Evolutionary conservation across 2,797 vertebrate species (phyloP).

Genomic region (Lacerta agilis): DNA sequence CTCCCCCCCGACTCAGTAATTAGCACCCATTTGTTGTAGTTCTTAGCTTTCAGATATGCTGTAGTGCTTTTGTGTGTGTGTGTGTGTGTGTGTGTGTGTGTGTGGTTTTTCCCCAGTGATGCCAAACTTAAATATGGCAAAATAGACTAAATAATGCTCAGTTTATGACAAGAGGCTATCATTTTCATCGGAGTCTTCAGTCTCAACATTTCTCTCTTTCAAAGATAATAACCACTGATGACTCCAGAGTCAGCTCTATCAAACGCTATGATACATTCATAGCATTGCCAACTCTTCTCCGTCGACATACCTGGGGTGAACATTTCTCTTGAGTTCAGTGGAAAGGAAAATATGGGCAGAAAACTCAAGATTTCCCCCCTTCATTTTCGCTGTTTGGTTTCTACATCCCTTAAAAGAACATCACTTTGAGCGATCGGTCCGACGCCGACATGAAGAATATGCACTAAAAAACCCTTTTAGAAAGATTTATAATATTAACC

Average conservation of each 20-base stretch:
- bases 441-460: constrained; percentile 79
- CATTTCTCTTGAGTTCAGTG: constrained; percentile 13
- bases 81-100: neutral
- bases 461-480: constrained; percentile 80
- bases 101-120: neutral
- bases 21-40: neutral
- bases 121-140: neutral
- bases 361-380: constrained; percentile 64
- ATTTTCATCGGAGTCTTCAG: neutral
- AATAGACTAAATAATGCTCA: neutral
- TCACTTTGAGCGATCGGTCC: constrained; percentile 76
- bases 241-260: neutral
- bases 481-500: constrained; percentile 85
- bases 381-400: constrained; percentile 72
- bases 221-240: neutral
- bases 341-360: constrained; percentile 50
- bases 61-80: too few relatives aligned
- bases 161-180: neutral
- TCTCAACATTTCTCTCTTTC: neutral
- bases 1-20: neutral
- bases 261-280: neutral
- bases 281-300: neutral
- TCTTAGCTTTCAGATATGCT: neutral
- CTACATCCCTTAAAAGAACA: constrained; percentile 75
- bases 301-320: neutral